A percentile compares a stretch with the other conserved stretches of the same genome.
phyloP scores from a whole-genome alignment of 2,888 invertebrate genomes.

The Agapostemon virescens region DNA sequence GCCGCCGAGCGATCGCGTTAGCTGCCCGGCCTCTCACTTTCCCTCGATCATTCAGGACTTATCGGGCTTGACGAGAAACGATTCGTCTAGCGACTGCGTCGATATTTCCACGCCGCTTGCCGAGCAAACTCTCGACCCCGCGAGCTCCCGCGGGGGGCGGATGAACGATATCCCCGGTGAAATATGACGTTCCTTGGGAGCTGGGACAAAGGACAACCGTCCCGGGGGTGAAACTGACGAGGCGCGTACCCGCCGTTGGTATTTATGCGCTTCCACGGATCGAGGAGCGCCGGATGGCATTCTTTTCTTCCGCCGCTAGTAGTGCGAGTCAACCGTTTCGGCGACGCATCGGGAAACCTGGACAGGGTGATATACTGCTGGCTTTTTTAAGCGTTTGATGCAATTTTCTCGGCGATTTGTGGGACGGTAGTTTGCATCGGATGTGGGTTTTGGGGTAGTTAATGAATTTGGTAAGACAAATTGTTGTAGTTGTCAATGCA shows the following conservation, averaged over 20 bases:
- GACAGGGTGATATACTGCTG: neutral
- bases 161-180: slow-evolving; percentile 18
- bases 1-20: neutral
- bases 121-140: neutral
- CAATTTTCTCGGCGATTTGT: neutral
- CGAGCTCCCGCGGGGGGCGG: neutral
- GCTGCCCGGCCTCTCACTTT: slow-evolving; percentile 21
- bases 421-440: too few relatives aligned
- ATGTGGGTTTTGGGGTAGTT: too few relatives aligned
- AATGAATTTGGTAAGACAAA: too few relatives aligned
- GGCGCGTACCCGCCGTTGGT: slow-evolving; percentile 2
- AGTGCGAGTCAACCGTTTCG: neutral
- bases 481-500: too few relatives aligned
- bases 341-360: neutral
- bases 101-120: neutral
- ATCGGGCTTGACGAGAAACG: slow-evolving; percentile 32
- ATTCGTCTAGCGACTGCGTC: slow-evolving; percentile 28
- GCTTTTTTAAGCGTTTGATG: neutral
- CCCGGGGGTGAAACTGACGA: slow-evolving; percentile 17
- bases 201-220: slow-evolving; percentile 21
- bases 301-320: slow-evolving; percentile 11
- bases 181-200: neutral
- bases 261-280: slow-evolving; percentile 25
- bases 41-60: slow-evolving; percentile 14
- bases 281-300: neutral